Conservation (phyloP, 2,113 vertebrate genomes). For the pig (Sus scrofa) region T2T-Sscrofa CM000812.6:46721001-46721500, state of each 20-base stretch:
- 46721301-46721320: conserved; percentile 11
- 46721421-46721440: not conserved
- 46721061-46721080: not conserved
- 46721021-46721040: not conserved
- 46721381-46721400: conserved; percentile 2
- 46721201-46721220: not conserved
- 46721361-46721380: not conserved
- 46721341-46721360: not conserved
- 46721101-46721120: not conserved
- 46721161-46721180: conserved; percentile 14
- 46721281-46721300: conserved; percentile 54
- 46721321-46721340: conserved; percentile 9
- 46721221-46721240: conserved; percentile 25
- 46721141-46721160: not conserved
- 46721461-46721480: not conserved
- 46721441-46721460: not conserved
- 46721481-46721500: not conserved
- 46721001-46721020: not conserved
- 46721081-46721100: not conserved
- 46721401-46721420: not conserved
- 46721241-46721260: not conserved
- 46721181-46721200: conserved; percentile 34
- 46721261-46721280: conserved; percentile 56
- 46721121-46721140: not conserved
- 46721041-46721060: not conserved